These are phyloP conservation scores for Heliconius aoede DNA, from an alignment of 2,888 invertebrate species.

Conservation along the genomic window DNA sequence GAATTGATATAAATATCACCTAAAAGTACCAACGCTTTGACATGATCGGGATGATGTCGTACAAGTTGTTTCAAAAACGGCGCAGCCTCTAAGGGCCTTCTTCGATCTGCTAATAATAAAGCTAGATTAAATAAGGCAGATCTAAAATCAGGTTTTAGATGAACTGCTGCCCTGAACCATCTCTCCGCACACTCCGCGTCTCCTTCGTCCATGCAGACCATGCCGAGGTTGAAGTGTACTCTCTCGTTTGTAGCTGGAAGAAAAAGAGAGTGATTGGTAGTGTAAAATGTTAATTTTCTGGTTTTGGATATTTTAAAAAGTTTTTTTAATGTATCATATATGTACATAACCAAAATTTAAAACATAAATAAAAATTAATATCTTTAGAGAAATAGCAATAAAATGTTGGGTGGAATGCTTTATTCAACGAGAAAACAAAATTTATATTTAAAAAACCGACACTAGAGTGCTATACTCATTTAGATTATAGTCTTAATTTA, in stretches of 20 bases:
- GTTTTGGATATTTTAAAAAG: no score
- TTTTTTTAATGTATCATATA: no score
- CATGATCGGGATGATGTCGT: conserved; percentile 95
- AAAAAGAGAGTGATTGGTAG: neutral
- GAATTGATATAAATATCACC: conserved; percentile 98
- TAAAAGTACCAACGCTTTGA: conserved; percentile 95
- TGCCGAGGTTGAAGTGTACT: conserved; percentile 97
- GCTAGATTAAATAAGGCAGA: conserved; percentile 98
- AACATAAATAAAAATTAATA: no score
- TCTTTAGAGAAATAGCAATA: no score
- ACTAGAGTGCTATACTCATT: no score
- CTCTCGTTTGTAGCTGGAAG: conserved; percentile 90
- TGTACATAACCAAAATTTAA: no score
- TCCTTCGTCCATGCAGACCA: conserved; percentile 98
- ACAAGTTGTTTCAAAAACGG: conserved; percentile 96
- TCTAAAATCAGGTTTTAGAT: conserved; percentile 93
- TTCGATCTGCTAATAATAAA: conserved; percentile 93
- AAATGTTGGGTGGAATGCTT: neutral
- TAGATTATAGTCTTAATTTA: no score
- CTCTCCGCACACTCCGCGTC: conserved; percentile 94
- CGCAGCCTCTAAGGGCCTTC: conserved; percentile 94
- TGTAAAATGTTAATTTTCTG: neutral
- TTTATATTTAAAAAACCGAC: neutral
- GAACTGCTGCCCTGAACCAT: conserved; percentile 95
- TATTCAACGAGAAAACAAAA: neutral